phyloP scores from a whole-genome alignment of 2,113 vertebrate species.

The Zingel zingel region DNA sequence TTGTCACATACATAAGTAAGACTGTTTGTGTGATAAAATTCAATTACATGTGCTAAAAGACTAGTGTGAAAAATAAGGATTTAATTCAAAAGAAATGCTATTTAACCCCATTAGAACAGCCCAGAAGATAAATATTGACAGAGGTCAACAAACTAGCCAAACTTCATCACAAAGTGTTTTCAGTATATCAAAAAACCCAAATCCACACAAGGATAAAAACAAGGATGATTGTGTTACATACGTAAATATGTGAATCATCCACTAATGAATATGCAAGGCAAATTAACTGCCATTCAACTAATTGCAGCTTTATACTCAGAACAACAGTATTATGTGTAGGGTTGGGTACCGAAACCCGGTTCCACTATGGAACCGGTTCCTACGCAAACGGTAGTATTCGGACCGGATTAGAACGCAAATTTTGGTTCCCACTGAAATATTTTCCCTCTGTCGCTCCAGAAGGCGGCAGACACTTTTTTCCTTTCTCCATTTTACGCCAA shows the following conservation, averaged over 20 bases:
- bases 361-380: no score
- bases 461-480: no score
- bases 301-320: not conserved
- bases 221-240: not conserved
- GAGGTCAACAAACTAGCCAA: not conserved
- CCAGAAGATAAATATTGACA: not conserved
- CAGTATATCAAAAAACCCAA: not conserved
- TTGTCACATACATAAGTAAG: not conserved
- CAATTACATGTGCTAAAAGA: not conserved
- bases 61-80: not conserved
- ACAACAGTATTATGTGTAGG: not conserved
- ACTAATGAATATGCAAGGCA: not conserved
- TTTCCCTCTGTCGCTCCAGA: no score
- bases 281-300: not conserved
- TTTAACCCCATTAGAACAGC: not conserved
- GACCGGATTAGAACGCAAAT: no score
- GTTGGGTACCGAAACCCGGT: no score
- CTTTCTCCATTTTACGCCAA: no score
- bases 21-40: not conserved
- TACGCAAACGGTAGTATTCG: no score
- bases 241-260: not conserved
- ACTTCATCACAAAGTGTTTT: not conserved
- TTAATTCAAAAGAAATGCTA: not conserved
- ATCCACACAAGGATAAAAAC: not conserved
- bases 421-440: no score